phyloP scores from a whole-genome alignment of 2,797 vertebrate genomes.

The Benthosema pterotum region DNA sequence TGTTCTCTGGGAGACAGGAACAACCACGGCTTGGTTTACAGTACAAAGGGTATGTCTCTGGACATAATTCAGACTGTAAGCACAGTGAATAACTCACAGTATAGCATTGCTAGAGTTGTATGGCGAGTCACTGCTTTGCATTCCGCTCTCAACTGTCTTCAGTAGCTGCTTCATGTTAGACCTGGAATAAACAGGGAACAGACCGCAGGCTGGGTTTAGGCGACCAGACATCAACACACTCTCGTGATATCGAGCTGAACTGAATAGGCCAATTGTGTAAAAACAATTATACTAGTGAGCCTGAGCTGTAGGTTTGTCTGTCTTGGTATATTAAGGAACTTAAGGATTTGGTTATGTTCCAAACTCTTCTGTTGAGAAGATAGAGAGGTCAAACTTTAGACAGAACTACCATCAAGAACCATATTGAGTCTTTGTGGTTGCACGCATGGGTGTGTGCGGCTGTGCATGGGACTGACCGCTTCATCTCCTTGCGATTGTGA shows the following conservation, averaged over 20 bases:
- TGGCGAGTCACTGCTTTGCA: slow-evolving; percentile 81
- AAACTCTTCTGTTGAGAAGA: no score
- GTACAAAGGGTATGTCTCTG: not conserved
- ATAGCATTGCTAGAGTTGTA: slow-evolving; percentile 62
- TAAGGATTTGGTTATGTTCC: no score
- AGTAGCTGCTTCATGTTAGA: slow-evolving; percentile 89
- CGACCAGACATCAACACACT: no score
- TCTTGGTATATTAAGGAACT: no score
- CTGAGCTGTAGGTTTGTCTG: no score
- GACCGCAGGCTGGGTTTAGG: not conserved
- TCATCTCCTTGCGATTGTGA: slow-evolving; percentile 90
- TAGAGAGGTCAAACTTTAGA: no score
- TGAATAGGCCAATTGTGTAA: no score
- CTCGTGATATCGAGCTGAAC: no score
- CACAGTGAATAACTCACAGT: slow-evolving; percentile 61
- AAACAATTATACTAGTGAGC: no score
- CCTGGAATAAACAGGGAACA: slow-evolving; percentile 68
- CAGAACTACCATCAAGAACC: no score
- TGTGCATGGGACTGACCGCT: slow-evolving; percentile 80
- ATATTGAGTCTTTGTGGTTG: not conserved
- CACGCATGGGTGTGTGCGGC: not conserved
- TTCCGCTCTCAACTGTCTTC: slow-evolving; percentile 83
- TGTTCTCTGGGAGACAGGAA: slow-evolving; percentile 82
- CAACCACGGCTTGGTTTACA: not conserved
- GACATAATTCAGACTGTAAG: slow-evolving; percentile 1